Evolutionary conservation across 2,888 invertebrate species (phyloP), one percentile per base, ranked within the genome.

Genomic region (Temnothorax rugatulus): DNA sequence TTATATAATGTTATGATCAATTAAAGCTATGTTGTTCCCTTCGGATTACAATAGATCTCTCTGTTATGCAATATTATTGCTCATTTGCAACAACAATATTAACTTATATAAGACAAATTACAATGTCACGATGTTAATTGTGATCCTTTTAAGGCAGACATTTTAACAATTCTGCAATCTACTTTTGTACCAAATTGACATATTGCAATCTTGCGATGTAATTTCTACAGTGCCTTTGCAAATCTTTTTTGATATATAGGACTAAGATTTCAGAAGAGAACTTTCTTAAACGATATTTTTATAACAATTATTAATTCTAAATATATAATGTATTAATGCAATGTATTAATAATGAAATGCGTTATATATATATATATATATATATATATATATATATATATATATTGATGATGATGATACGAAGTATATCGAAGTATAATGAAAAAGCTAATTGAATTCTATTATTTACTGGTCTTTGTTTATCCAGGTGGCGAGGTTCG

Each of bases 401-500:
- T 41, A 25, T 11, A 61, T 34, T 34, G 18, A 66, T 5, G 2
- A 25, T 11, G 63, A 29, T 3, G 29, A 29, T 29, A 44, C 4
- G 25, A 8, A 66, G 25, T 25, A 34, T 41, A 25, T 44, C 9
- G 11, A 54, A 54, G 21, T 52, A 18, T 25, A 25, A 68, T 29
- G 5, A 11, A 13, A 7, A 21, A 41, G 11, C 5, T 15, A 66
- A 47, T 21, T 44, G 25, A 44, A 18, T 25, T 21, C 25, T 34
- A 50, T 34, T 15, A n/a, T 29, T 79, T 21, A 73, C 15, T 7
- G 38, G 34, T 11, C 8, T 47, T 34, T 71, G 38, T 63, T 50
- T 44, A 5, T 75, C 52, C 69, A 94, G 94, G 92, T 94, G 93
- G 92, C 93, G 87, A 91, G 88, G 73, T 92, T 92, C 81, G 91